Conservation (phyloP, 2,113 vertebrate genomes). For the Mola mola region DNA sequence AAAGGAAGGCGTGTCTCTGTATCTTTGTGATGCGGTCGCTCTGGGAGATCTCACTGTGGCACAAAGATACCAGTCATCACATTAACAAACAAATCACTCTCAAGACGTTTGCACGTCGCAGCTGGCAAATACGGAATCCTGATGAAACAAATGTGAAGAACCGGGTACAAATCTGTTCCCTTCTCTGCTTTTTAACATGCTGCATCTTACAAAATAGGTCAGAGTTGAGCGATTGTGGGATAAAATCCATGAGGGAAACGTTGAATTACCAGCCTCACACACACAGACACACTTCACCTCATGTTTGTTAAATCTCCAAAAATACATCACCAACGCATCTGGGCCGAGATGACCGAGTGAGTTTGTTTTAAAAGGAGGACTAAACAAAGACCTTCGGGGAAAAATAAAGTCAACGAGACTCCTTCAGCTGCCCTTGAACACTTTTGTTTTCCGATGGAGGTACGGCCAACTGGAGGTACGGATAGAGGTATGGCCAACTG, state of each 20-base stretch:
- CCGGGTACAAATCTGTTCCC: not conserved
- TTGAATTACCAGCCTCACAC: slow-evolving; percentile 31
- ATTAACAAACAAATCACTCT: slow-evolving; percentile 25
- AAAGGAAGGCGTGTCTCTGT: slow-evolving; percentile 86
- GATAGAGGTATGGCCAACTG: too few relatives aligned
- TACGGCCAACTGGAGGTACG: slow-evolving; percentile 32
- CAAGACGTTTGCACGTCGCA: not conserved
- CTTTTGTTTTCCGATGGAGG: slow-evolving; percentile 51
- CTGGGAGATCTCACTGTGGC: slow-evolving; percentile 88
- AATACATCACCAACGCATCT: slow-evolving; percentile 61
- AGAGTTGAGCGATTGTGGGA: slow-evolving; percentile 56
- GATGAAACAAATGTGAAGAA: not conserved
- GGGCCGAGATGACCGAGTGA: slow-evolving; percentile 62
- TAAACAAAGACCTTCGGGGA: slow-evolving; percentile 57
- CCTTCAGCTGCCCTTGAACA: slow-evolving; percentile 56
- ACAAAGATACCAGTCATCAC: slow-evolving; percentile 54
- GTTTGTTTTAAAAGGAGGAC: slow-evolving; percentile 59
- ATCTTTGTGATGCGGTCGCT: slow-evolving; percentile 87
- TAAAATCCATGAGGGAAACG: slow-evolving; percentile 40
- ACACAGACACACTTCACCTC: slow-evolving; percentile 12
- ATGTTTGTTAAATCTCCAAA: slow-evolving; percentile 48
- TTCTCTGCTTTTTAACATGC: not conserved
- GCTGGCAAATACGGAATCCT: not conserved
- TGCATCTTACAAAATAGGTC: slow-evolving; percentile 68
- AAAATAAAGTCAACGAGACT: slow-evolving; percentile 62